These are phyloP conservation scores for Sarcophaga peregrina DNA, from an alignment of 1,140 invertebrate genomes.

Conservation along the genomic window DNA sequence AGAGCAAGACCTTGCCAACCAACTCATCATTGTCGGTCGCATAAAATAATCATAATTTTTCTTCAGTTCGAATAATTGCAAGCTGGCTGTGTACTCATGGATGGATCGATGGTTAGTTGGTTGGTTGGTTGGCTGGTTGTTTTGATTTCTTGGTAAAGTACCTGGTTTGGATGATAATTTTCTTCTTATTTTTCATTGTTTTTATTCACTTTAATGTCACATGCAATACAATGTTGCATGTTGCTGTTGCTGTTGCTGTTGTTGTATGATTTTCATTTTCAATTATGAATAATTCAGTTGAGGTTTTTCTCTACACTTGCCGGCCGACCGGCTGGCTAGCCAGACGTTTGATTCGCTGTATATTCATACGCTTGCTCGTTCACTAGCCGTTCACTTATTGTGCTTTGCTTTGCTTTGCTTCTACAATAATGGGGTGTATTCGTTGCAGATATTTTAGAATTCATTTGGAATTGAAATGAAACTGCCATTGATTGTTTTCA, in stretches of 20 bases:
- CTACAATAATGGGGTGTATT: neutral
- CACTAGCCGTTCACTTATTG: too few relatives aligned
- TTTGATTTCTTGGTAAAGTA: neutral
- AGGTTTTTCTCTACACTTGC: slow-evolving; percentile 20
- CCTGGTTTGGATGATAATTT: slow-evolving; percentile 18
- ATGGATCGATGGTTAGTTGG: neutral
- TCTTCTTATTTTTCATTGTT: neutral
- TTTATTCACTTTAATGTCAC: too few relatives aligned
- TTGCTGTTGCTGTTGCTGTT: neutral
- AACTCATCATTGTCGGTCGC: neutral
- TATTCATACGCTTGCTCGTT: too few relatives aligned
- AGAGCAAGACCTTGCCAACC: neutral
- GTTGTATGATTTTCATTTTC: slow-evolving; percentile 34
- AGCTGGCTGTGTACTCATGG: neutral
- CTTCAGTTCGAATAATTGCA: neutral
- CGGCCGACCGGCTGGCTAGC: neutral
- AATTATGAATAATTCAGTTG: slow-evolving; percentile 37
- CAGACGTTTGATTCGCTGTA: too few relatives aligned
- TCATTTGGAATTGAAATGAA: slow-evolving; percentile 22
- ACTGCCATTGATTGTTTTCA: slow-evolving; percentile 11
- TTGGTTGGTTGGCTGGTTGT: neutral
- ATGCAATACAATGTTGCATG: neutral
- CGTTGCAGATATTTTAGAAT: neutral
- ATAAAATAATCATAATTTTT: neutral
- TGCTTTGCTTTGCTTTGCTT: too few relatives aligned